These are phyloP conservation scores for Ormyrus labotus DNA, from an alignment of 2,888 invertebrate genomes.

Conservation along the genomic window DNA sequence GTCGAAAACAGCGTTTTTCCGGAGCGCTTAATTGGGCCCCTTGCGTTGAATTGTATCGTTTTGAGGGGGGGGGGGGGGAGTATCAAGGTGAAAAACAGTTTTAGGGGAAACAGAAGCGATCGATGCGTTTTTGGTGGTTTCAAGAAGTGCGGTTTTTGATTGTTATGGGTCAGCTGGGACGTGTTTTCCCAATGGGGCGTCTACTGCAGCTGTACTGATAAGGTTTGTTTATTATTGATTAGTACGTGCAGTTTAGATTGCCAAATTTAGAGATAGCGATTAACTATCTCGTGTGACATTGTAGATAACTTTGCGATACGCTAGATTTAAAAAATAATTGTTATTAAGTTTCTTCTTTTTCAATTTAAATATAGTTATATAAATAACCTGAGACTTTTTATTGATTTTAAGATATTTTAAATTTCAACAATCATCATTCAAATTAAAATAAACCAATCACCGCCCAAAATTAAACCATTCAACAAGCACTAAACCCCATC, in stretches of 20 bases:
- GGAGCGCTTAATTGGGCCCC: not conserved
- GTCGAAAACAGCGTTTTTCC: not conserved
- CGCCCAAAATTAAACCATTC: not conserved
- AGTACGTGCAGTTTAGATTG: too few species aligned
- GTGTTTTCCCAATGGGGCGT: constrained; percentile 9
- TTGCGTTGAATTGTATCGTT: not conserved
- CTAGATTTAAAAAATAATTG: too few species aligned
- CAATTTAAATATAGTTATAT: too few species aligned
- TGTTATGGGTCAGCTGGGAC: constrained; percentile 12
- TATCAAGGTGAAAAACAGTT: constrained; percentile 34
- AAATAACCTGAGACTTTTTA: too few species aligned
- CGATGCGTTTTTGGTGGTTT: constrained; percentile 8
- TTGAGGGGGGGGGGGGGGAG: not conserved
- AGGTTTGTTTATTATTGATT: not conserved
- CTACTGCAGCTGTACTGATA: not conserved
- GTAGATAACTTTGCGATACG: too few species aligned
- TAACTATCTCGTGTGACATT: too few species aligned
- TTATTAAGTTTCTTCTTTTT: too few species aligned
- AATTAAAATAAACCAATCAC: not conserved
- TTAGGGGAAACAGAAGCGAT: not conserved
- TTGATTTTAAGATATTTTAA: too few species aligned
- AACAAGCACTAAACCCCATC: not conserved
- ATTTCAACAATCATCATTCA: too few species aligned
- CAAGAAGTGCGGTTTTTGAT: not conserved
- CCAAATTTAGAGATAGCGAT: too few species aligned